Percentiles rank a stretch among this genome's conserved stretches.
Evolutionary conservation across 2,888 invertebrate genomes (phyloP).

Genomic region (Drosophila cyrtoloma): DNA sequence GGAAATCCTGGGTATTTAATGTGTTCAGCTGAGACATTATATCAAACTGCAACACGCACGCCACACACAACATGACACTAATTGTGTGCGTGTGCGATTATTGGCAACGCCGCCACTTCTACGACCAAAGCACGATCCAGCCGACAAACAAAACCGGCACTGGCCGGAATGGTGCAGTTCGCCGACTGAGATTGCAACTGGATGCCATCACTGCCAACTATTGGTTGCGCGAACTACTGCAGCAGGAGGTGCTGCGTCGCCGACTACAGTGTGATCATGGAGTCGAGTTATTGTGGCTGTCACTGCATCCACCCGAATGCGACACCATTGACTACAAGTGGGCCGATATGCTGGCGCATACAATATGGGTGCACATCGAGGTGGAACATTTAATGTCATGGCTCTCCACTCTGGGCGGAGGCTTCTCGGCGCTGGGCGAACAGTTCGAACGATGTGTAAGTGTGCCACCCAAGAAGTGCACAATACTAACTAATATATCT

Average conservation of each 20-base stretch:
- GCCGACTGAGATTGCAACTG: constrained; percentile 56
- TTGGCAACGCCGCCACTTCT: constrained; percentile 68
- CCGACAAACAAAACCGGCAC: constrained; percentile 17
- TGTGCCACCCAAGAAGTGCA: neutral
- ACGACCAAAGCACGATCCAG: constrained; percentile 34
- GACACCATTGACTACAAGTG: constrained; percentile 90
- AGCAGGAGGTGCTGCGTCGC: constrained; percentile 64
- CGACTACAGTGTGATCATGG: constrained; percentile 50
- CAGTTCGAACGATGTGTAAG: constrained; percentile 91
- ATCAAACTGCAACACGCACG: constrained; percentile 18
- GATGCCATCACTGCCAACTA: constrained; percentile 78
- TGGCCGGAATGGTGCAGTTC: constrained; percentile 22
- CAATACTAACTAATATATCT: neutral
- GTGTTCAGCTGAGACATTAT: constrained; percentile 13
- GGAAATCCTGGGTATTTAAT: constrained; percentile 18
- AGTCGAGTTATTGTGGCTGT: constrained; percentile 83
- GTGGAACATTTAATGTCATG: constrained; percentile 95
- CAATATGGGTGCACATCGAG: constrained; percentile 89
- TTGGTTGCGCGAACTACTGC: constrained; percentile 73
- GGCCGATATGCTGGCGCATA: constrained; percentile 86
- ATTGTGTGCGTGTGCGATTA: constrained; percentile 80
- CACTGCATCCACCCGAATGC: constrained; percentile 87
- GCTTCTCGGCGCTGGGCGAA: constrained; percentile 97
- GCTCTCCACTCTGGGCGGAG: constrained; percentile 98
- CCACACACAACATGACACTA: constrained; percentile 62